These are phyloP conservation scores for Myodes glareolus DNA, from an alignment of 2,113 vertebrate species.

Conservation along the genomic window DNA sequence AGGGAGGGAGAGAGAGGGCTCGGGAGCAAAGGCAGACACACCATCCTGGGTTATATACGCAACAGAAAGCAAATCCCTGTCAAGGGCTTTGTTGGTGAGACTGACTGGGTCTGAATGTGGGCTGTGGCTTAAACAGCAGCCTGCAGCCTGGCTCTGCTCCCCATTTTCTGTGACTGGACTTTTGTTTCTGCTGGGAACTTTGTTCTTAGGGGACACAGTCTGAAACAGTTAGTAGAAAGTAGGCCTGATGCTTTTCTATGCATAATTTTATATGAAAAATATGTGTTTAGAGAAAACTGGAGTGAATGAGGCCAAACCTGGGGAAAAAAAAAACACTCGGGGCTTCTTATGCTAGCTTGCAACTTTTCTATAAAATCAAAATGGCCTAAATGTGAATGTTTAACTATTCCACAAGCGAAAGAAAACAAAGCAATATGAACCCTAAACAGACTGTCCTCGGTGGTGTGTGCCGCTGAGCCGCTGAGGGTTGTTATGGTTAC, in stretches of 20 bases:
- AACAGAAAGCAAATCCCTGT: not conserved
- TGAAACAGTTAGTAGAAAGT: slow-evolving; percentile 26
- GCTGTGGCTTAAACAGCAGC: not conserved
- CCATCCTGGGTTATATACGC: not conserved
- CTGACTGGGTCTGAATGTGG: not conserved
- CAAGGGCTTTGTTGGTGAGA: not conserved
- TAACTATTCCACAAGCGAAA: not conserved
- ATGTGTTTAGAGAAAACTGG: not conserved
- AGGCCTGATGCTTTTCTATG: not conserved
- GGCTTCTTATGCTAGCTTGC: not conserved
- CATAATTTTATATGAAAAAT: not conserved
- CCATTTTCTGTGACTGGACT: not conserved
- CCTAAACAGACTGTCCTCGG: not conserved
- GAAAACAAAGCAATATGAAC: not conserved
- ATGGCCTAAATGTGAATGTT: not conserved
- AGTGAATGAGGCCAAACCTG: slow-evolving; percentile 33
- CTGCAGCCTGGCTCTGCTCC: not conserved
- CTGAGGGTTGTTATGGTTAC: not conserved
- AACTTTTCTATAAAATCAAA: slow-evolving; percentile 41
- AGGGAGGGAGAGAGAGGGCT: not conserved
- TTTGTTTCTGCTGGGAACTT: slow-evolving; percentile 9
- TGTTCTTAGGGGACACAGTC: slow-evolving; percentile 10
- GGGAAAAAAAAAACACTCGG: slow-evolving; percentile 1
- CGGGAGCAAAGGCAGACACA: not conserved
- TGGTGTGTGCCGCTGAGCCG: not conserved